Evolutionary conservation across 2,888 invertebrate species (phyloP), one percentile per base, ranked within the genome.

Genomic region (Chrysolina oricalcia): DNA sequence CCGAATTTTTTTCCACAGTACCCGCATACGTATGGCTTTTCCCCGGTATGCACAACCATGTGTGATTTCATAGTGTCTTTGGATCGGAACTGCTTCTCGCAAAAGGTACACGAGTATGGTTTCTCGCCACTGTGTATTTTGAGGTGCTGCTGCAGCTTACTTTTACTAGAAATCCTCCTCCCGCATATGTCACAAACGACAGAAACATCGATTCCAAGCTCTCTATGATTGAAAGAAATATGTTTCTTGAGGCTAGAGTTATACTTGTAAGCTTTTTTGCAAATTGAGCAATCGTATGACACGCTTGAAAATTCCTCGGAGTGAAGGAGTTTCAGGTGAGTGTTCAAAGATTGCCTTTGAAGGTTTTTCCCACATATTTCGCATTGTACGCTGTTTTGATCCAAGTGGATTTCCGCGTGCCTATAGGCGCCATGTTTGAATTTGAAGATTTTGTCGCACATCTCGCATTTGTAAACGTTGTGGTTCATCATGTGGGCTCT

Each of bases 101-200:
- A 82, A 9, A 76, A 40, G 19, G 77, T 64, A 69, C 82, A 82
- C 1, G 74, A 64, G 68, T 74, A 84, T 2, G 84, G 84, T 69
- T 81, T 83, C 23, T 82, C 83, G 0, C 83, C 83, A 5, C 81
- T 85, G 63, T 85, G 86, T 11, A 79, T 80, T 13, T 81, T 75
- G 27, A 76, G 76, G 56, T 86, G 86, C 17, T 78, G 75, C 9
- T 53, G 78, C n/a, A 85, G 74, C 62, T 79, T 78, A 27, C 78
- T 77, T 46, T 74, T 73, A 21, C 84, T 84, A 15, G 85, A 84
- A 19, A 87, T 85, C 19, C 83, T 80, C 64, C 86, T 87, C 10
- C 85, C 85, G 74, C 87, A 87, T n/a, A 83, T 80, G 62, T 90
- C 87, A 74, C 91, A 91, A 5, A 83, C 62, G 13, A 78, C 77